A percentile compares a stretch with the other conserved stretches of the same genome.
These are phyloP conservation scores for Myripristis murdjan DNA, from an alignment of 2,797 vertebrate genomes.

Conservation along the genomic window DNA sequence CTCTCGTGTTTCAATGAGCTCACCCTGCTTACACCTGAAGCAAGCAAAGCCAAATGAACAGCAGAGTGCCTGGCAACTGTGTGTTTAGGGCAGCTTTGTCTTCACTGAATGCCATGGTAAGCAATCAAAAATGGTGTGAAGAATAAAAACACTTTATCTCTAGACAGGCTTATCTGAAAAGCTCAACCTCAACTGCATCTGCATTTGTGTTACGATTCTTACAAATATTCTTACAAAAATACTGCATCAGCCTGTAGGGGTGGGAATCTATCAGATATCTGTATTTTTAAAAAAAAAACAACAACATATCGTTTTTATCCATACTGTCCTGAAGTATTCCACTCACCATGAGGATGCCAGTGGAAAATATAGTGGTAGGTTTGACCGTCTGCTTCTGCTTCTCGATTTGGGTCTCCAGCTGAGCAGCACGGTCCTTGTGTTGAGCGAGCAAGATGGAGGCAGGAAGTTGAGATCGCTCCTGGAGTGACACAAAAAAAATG, in stretches of 20 bases:
- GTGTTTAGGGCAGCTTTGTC: background rate
- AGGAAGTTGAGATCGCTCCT: conserved; percentile 96
- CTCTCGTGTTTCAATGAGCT: conserved; percentile 24
- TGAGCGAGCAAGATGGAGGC: conserved; percentile 94
- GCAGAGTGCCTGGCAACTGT: background rate
- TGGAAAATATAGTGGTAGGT: conserved; percentile 93
- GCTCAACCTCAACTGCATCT: no score
- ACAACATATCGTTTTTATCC: no score
- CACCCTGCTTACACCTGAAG: conserved; percentile 25
- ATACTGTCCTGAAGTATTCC: background rate
- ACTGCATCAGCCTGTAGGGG: no score
- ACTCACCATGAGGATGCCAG: conserved; percentile 97
- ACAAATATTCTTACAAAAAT: no score
- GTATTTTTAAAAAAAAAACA: no score
- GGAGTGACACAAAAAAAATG: conserved; percentile 53
- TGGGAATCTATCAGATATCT: no score
- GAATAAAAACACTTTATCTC: no score
- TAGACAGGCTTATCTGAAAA: no score
- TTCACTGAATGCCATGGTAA: no score
- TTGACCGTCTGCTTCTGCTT: conserved; percentile 92
- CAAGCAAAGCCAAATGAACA: conserved; percentile 3
- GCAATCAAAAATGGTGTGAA: no score
- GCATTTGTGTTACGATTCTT: no score
- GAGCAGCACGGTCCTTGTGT: conserved; percentile 93
- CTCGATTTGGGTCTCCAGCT: conserved; percentile 94